Percentiles rank a stretch among this genome's conserved stretches.
phyloP scores from a whole-genome alignment of 2,113 vertebrate genomes.

The Bungarus multicinctus region DNA sequence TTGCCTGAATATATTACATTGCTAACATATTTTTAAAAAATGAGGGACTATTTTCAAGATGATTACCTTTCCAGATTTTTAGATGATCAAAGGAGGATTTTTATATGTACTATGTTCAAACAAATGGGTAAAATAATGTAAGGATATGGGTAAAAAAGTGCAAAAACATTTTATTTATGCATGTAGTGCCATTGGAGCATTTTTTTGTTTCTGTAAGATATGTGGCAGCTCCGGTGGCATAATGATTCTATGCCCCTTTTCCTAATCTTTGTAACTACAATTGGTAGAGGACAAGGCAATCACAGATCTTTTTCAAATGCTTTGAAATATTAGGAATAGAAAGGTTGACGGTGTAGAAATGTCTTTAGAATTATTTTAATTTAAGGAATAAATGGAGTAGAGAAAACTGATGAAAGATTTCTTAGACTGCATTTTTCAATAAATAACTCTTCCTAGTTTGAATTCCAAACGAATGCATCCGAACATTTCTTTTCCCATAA shows the following conservation, averaged over 20 bases:
- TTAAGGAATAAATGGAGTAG: neutral
- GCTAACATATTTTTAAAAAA: slow-evolving; percentile 51
- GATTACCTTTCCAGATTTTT: neutral
- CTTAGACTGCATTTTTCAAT: neutral
- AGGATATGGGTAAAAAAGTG: too few relatives aligned
- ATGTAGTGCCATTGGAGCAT: neutral
- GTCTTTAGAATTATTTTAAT: neutral
- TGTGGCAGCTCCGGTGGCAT: neutral
- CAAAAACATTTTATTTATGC: neutral
- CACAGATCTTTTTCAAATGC: neutral
- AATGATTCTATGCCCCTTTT: neutral
- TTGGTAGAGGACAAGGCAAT: neutral
- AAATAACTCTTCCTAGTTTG: neutral
- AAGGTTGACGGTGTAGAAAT: neutral
- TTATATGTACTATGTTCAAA: too few relatives aligned
- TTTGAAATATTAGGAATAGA: neutral
- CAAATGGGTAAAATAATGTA: too few relatives aligned
- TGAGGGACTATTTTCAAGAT: slow-evolving; percentile 15
- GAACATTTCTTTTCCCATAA: neutral
- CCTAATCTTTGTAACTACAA: neutral
- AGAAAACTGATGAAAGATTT: neutral
- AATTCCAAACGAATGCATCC: neutral
- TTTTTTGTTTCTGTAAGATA: neutral
- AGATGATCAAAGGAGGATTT: neutral
- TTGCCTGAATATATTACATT: slow-evolving; percentile 57